Conservation (phyloP, 2,888 invertebrate species). For the Zhuqinia jingwanae region DNA sequence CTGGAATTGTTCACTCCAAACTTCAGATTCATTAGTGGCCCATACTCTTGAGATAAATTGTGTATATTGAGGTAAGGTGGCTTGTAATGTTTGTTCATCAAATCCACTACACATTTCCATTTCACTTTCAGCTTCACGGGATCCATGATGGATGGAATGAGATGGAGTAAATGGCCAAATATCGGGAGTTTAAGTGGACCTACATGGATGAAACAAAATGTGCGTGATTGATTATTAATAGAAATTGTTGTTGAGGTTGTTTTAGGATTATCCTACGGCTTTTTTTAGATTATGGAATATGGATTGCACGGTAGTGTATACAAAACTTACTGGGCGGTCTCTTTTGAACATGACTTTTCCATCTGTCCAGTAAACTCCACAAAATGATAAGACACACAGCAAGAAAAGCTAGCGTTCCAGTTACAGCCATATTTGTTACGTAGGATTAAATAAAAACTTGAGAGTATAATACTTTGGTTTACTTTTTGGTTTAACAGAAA, state of each 20-base stretch:
- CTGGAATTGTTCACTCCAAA: slow-evolving; percentile 77
- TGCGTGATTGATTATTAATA: neutral
- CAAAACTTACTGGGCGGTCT: slow-evolving; percentile 75
- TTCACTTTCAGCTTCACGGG: slow-evolving; percentile 65
- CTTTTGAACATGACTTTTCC: slow-evolving; percentile 64
- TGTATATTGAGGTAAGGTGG: slow-evolving; percentile 76
- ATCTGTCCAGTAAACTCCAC: slow-evolving; percentile 72
- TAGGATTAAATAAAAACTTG: neutral
- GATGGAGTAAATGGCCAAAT: slow-evolving; percentile 71
- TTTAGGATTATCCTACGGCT: too few species aligned
- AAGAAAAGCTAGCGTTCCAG: neutral
- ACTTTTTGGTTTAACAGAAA: neutral
- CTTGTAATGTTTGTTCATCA: slow-evolving; percentile 65
- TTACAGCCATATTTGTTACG: slow-evolving; percentile 34
- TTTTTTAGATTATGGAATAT: too few species aligned
- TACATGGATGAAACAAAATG: too few species aligned
- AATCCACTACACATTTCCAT: slow-evolving; percentile 45
- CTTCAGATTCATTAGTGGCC: slow-evolving; percentile 73
- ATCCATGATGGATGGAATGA: slow-evolving; percentile 75
- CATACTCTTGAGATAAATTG: slow-evolving; percentile 68
- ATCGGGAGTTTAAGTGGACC: slow-evolving; percentile 76
- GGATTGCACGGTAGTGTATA: too few species aligned
- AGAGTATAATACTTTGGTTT: neutral
- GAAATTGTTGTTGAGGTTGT: neutral
- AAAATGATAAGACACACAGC: neutral